A percentile compares a stretch with the other conserved stretches of the same genome.
phyloP scores from a whole-genome alignment of 2,797 vertebrate species.

The Pipistrellus pipistrellus region DNA sequence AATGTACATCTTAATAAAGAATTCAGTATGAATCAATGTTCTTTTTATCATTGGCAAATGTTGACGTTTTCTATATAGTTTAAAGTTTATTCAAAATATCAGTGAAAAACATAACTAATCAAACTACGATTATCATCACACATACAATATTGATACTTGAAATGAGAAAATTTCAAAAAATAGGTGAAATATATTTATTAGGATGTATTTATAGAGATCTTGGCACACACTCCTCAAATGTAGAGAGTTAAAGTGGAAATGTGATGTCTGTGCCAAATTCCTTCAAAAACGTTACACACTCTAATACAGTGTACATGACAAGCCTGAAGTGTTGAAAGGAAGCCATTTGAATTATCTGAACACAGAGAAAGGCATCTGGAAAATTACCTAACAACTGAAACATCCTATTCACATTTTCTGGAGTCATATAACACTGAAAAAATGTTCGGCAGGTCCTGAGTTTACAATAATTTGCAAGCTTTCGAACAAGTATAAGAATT shows the following conservation, averaged over 20 bases:
- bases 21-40: slow-evolving; percentile 35
- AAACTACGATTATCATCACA: slow-evolving; percentile 57
- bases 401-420: slow-evolving; percentile 76
- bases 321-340: slow-evolving; percentile 77
- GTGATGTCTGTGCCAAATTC: slow-evolving; percentile 73
- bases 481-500: slow-evolving; percentile 69
- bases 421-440: slow-evolving; percentile 73
- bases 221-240: slow-evolving; percentile 68
- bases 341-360: slow-evolving; percentile 76
- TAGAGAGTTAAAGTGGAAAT: slow-evolving; percentile 74
- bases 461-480: slow-evolving; percentile 79
- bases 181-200: slow-evolving; percentile 76
- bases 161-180: slow-evolving; percentile 47
- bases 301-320: slow-evolving; percentile 71
- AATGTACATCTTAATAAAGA: slow-evolving; percentile 21
- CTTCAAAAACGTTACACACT: slow-evolving; percentile 71
- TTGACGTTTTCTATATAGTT: slow-evolving; percentile 34
- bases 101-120: slow-evolving; percentile 65
- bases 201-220: slow-evolving; percentile 65
- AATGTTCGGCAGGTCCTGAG: slow-evolving; percentile 4
- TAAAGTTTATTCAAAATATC: slow-evolving; percentile 63
- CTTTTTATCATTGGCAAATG: slow-evolving; percentile 57
- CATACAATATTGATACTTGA: slow-evolving; percentile 67
- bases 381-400: slow-evolving; percentile 81
- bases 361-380: slow-evolving; percentile 68